Evolutionary conservation across 2,797 vertebrate genomes (phyloP).

Genomic region (Gobionotothen gibberifrons): DNA sequence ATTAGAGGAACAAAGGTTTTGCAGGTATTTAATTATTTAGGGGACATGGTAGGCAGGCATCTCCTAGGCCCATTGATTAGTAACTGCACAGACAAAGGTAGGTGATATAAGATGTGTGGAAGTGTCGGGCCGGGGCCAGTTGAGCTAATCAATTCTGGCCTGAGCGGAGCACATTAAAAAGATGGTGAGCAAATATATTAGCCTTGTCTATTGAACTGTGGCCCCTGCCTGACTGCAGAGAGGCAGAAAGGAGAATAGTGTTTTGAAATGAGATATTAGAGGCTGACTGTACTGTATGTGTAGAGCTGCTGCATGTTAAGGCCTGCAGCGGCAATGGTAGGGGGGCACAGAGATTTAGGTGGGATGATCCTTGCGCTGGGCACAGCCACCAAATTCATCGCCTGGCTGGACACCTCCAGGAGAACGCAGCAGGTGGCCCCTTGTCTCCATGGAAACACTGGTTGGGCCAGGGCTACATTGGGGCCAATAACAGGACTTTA

Average conservation of each 20-base stretch:
- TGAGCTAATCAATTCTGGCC: conserved; percentile 51
- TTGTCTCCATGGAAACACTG: conserved; percentile 76
- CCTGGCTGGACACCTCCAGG: conserved; percentile 71
- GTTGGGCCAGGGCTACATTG: conserved; percentile 46
- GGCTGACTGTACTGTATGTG: conserved; percentile 3
- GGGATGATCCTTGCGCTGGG: conserved; percentile 57
- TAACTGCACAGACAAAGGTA: conserved; percentile 54
- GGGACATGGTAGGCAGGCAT: conserved; percentile 64
- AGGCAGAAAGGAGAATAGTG: conserved; percentile 38
- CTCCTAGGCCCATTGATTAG: conserved; percentile 70
- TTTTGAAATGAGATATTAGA: conserved; percentile 47
- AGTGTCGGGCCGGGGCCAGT: conserved; percentile 24
- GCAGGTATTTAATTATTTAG: conserved; percentile 82
- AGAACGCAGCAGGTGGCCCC: conserved; percentile 68
- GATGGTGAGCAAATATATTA: conserved; percentile 62
- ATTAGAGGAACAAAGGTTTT: conserved; percentile 85
- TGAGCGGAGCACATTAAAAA: conserved; percentile 60
- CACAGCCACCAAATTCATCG: conserved; percentile 67
- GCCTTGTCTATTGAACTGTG: conserved; percentile 51
- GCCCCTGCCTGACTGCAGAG: conserved; percentile 22
- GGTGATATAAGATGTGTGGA: conserved; percentile 55
- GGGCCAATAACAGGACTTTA: conserved; percentile 69
- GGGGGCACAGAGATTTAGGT: conserved; percentile 54
- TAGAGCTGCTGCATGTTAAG: conserved; percentile 32
- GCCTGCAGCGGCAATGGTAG: conserved; percentile 28